These are phyloP conservation scores for Zaprionus ornatus DNA, from an alignment of 1,140 invertebrate species.

Conservation along the genomic window DNA sequence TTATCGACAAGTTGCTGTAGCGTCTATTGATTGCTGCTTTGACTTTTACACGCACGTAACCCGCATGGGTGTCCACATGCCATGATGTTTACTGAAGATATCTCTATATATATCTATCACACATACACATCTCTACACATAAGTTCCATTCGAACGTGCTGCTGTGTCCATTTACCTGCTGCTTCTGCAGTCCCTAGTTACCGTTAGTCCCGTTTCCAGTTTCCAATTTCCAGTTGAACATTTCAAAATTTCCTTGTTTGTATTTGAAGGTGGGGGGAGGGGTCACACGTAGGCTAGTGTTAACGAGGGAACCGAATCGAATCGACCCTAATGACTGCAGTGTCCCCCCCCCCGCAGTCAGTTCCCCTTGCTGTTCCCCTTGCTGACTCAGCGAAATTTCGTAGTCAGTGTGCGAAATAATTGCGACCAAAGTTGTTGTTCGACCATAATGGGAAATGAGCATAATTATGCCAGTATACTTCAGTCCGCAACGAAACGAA, in stretches of 20 bases:
- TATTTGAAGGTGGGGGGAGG: not conserved
- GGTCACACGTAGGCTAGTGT: not conserved
- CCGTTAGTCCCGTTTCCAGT: not conserved
- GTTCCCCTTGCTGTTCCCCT: not conserved
- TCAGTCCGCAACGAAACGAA: not conserved
- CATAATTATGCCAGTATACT: slow-evolving; percentile 2
- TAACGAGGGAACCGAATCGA: not conserved
- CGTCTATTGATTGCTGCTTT: slow-evolving; percentile 44
- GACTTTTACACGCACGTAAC: slow-evolving; percentile 10
- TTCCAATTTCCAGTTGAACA: not conserved
- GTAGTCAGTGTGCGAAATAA: slow-evolving; percentile 1
- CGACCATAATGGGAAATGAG: slow-evolving; percentile 3
- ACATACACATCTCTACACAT: not conserved
- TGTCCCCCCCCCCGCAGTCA: not conserved
- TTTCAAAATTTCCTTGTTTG: slow-evolving; percentile 6
- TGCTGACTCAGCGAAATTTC: slow-evolving; percentile 5
- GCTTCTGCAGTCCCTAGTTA: not conserved
- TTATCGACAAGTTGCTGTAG: slow-evolving; percentile 54
- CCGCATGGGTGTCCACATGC: slow-evolving; percentile 34
- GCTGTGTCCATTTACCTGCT: not conserved
- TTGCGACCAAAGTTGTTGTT: slow-evolving; percentile 3
- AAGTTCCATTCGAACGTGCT: not conserved
- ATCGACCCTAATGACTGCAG: slow-evolving; percentile 2
- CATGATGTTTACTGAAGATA: slow-evolving; percentile 9
- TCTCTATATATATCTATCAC: not conserved